Conservation (phyloP, 2,113 vertebrate species). For the Alethe diademata region DNA sequence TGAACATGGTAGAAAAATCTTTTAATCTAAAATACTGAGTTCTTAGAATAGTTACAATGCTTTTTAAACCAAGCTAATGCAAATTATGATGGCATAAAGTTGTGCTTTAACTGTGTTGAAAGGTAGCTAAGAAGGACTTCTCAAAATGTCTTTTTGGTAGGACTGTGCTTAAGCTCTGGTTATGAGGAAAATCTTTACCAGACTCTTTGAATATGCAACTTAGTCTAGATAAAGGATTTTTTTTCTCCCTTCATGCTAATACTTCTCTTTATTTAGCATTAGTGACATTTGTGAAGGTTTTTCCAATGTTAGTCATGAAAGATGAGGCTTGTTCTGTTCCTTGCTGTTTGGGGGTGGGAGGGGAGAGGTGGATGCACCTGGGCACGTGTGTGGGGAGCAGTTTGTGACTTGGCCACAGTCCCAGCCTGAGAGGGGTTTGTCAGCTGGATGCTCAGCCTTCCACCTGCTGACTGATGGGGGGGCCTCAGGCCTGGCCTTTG, state of each 20-base stretch:
- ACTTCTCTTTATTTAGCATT: slow-evolving; percentile 75
- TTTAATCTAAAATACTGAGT: slow-evolving; percentile 54
- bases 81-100: slow-evolving; percentile 61
- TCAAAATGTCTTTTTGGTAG: slow-evolving; percentile 68
- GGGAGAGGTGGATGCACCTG: accelerated
- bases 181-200: slow-evolving; percentile 72
- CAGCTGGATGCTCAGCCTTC: background rate
- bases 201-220: slow-evolving; percentile 79
- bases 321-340: slow-evolving; percentile 44
- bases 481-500: background rate
- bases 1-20: slow-evolving; percentile 52
- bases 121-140: slow-evolving; percentile 41
- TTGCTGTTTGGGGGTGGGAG: background rate
- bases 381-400: background rate
- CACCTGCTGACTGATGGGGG: background rate
- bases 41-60: slow-evolving; percentile 54
- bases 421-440: background rate
- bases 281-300: slow-evolving; percentile 66
- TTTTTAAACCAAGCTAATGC: slow-evolving; percentile 61
- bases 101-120: slow-evolving; percentile 30
- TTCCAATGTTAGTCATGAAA: slow-evolving; percentile 35
- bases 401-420: background rate
- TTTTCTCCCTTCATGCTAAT: slow-evolving; percentile 70
- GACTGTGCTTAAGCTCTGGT: slow-evolving; percentile 71
- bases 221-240: slow-evolving; percentile 76